Conservation (phyloP, 2,888 invertebrate genomes). For the Xiphydria camelus region DNA sequence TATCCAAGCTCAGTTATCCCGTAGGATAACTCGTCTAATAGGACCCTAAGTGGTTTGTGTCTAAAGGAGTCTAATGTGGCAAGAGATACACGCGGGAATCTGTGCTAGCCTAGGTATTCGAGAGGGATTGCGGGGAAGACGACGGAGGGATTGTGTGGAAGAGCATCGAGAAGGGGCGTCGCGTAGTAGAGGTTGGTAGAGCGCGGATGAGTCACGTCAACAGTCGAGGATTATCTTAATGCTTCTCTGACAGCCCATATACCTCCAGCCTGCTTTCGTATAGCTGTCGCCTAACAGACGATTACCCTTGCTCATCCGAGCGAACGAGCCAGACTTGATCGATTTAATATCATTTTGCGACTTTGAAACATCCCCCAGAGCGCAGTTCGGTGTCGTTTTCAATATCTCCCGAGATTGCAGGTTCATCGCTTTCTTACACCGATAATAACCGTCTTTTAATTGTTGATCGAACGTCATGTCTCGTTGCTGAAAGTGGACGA, state of each 20-base stretch:
- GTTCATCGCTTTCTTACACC: no score
- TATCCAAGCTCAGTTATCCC: constrained; percentile 10
- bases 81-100: constrained; percentile 10
- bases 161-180: background rate
- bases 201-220: constrained; percentile 14
- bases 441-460: no score
- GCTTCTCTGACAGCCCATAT: constrained; percentile 12
- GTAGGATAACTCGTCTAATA: constrained; percentile 30
- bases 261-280: background rate
- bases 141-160: constrained; percentile 1
- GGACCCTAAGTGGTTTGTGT: constrained; percentile 17
- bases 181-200: constrained; percentile 12
- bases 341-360: constrained; percentile 25
- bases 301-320: constrained; percentile 27
- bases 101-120: background rate
- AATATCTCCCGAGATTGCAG: no score
- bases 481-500: no score
- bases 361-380: background rate
- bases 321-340: constrained; percentile 27
- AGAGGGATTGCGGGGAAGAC: background rate
- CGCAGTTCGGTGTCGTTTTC: no score
- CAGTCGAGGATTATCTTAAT: constrained; percentile 31
- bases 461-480: no score
- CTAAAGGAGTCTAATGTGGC: background rate
- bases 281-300: constrained; percentile 15